Evolutionary conservation across 2,113 vertebrate genomes (phyloP).

Genomic region (Gallinago undulata): DNA sequence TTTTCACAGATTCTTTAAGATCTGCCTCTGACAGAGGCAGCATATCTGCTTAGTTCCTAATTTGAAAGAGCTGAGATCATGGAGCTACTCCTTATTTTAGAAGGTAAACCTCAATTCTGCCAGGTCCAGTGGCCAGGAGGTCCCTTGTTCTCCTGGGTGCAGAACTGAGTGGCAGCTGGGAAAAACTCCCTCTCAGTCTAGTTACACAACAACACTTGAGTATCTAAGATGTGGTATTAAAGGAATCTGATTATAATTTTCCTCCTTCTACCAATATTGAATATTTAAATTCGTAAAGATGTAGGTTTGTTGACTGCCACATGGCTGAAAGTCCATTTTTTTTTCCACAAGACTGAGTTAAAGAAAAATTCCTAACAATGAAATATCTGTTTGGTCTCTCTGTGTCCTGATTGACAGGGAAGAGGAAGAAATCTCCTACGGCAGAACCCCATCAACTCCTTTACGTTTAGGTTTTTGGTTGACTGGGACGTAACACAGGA

Average conservation of each 20-base stretch:
- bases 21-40: neutral
- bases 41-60: neutral
- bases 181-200: neutral
- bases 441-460: neutral
- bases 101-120: neutral
- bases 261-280: neutral
- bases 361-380: neutral
- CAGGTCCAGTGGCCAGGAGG: neutral
- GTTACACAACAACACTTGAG: neutral
- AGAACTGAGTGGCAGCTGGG: neutral
- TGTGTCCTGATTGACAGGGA: neutral
- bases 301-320: neutral
- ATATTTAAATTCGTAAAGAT: neutral
- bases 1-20: neutral
- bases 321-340: neutral
- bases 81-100: neutral
- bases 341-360: neutral
- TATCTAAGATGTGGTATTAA: neutral
- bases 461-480: neutral
- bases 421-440: neutral
- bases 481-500: neutral
- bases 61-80: neutral
- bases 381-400: neutral
- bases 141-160: neutral
- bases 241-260: neutral